Evolutionary conservation across 1,140 invertebrate species (phyloP).

Genomic region (Tetramorium alpestre): DNA sequence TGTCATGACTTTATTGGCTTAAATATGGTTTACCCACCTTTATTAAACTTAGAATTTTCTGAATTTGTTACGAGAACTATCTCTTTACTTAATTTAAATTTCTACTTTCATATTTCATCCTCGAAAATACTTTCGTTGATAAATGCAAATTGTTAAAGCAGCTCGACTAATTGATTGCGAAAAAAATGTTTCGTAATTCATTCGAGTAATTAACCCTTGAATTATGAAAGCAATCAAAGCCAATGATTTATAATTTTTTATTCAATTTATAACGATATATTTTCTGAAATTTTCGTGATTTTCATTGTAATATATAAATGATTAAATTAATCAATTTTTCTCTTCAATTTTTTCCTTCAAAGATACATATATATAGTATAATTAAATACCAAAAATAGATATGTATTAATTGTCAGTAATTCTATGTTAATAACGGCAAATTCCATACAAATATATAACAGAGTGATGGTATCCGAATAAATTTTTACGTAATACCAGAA

Average conservation of each 20-base stretch:
- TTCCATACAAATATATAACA: conserved; percentile 3
- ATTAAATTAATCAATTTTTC: conserved; percentile 6
- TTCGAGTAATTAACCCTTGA: background rate
- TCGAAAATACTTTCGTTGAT: background rate
- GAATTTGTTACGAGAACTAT: background rate
- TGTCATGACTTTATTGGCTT: background rate
- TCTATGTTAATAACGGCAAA: background rate
- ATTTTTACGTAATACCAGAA: conserved; percentile 49
- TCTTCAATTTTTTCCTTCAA: background rate
- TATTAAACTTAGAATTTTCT: background rate
- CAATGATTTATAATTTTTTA: background rate
- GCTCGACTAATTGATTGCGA: background rate
- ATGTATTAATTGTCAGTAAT: background rate
- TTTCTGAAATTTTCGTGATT: background rate
- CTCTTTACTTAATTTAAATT: background rate
- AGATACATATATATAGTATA: background rate
- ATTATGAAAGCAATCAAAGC: background rate
- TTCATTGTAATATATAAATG: background rate
- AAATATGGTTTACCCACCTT: background rate
- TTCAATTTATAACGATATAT: background rate
- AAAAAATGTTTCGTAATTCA: background rate
- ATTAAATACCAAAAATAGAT: background rate
- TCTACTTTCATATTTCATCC: background rate
- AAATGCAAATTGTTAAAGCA: background rate
- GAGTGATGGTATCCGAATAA: conserved; percentile 27